Base-by-base conservation (phyloP, 2,113 vertebrate species). In the Amphiprion ocellaris region DNA sequence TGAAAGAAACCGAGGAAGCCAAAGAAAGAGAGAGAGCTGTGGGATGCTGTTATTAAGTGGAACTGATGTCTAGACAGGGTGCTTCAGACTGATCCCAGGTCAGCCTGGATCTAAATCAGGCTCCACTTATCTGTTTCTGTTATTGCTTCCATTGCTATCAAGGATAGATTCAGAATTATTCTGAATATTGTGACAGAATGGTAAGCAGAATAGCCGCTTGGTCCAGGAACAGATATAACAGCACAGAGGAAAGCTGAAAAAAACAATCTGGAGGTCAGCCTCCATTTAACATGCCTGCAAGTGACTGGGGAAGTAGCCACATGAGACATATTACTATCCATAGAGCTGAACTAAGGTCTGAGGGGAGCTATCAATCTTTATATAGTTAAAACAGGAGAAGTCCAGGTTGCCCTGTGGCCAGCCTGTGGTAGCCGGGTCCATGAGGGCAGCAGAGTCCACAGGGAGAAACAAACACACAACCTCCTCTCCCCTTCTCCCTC, bases 41-140 rank as follows among this genome's bases (percentile, higher is more conserved):
- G 65, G 21, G 75, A 77, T 70, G 65, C 58, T 24, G 23, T 68
- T 63, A 69, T 65, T 65, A 83, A 84, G 83, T 59, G 76, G 77
- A 73, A 76, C 75, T 71, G 49, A 39, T 68, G 87, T 92, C 90
- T 90, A 91, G 90, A 92, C 79, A 78, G 50, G 53, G 79, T 87
- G 77, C 86, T 91, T 87, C 85, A 89, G 60, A 19, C 58, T 90
- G 87, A 89, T 89, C 91, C 83, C 66, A 65, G 84, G 74, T 79
- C 88, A 87, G 55, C 60, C 53, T 24, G 53, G 67, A 72, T 78
- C 49, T 52, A 28, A 67, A 84, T 49, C 53, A 47, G 63, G 10
- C 60, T 47, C 4, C 21, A 47, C 55, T 77, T 74, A 26, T 63
- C 21, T 69, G 23, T 37, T 82, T 74, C 69, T 84, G 21, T 77